phyloP scores from a whole-genome alignment of 2,888 invertebrate genomes.

The Nezara viridula region DNA sequence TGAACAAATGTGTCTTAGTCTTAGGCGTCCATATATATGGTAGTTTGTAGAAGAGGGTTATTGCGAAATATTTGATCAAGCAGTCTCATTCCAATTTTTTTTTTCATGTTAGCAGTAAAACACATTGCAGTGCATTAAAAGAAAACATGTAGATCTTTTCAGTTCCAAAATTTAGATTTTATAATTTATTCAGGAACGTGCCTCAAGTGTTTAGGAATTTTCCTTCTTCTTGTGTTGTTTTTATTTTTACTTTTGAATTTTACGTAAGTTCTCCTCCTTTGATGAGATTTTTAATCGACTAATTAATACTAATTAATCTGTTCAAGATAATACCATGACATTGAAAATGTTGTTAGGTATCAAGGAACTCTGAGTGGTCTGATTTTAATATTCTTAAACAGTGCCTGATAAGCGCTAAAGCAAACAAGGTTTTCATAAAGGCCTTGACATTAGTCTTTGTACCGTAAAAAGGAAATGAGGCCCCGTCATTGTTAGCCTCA shows the following conservation, averaged over 20 bases:
- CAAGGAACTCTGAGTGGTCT: neutral
- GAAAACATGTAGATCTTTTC: too few relatives aligned
- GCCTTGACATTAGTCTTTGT: constrained; percentile 16
- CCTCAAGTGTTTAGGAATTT: too few relatives aligned
- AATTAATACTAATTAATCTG: neutral
- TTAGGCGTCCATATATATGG: too few relatives aligned
- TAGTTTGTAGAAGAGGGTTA: too few relatives aligned
- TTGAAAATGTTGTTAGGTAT: neutral
- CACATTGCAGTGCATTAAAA: too few relatives aligned
- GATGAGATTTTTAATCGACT: neutral
- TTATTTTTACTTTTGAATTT: neutral
- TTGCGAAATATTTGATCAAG: too few relatives aligned
- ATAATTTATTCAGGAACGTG: too few relatives aligned
- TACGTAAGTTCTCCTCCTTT: neutral
- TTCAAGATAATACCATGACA: neutral
- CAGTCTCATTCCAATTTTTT: too few relatives aligned
- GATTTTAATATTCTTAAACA: constrained; percentile 9
- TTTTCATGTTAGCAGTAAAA: too few relatives aligned
- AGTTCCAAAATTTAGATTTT: too few relatives aligned
- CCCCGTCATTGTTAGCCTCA: neutral
- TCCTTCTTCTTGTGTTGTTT: neutral
- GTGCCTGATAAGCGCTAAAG: neutral
- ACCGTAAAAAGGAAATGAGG: constrained; percentile 14
- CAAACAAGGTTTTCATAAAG: neutral
- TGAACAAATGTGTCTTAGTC: too few relatives aligned